A percentile compares a stretch with the other conserved stretches of the same genome.
Evolutionary conservation across 2,113 vertebrate species (phyloP).

Genomic region (Tyrannus savana): DNA sequence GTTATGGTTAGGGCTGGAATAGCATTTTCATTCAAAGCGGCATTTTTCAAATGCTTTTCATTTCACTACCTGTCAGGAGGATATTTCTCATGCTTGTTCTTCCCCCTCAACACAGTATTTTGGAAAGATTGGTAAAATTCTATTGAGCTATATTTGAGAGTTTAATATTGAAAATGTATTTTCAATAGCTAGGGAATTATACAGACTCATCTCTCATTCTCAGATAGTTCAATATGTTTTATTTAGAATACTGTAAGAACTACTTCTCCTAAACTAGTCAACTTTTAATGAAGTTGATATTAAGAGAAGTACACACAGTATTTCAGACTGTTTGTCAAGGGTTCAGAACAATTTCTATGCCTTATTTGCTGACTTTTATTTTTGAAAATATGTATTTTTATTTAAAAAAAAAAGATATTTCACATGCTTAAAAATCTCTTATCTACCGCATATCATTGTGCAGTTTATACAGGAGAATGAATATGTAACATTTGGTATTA

Average conservation of each 20-base stretch:
- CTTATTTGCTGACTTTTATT: background rate
- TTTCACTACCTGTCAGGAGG: constrained; percentile 1
- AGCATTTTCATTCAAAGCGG: constrained; percentile 4
- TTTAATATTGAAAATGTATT: background rate
- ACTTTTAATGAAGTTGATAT: background rate
- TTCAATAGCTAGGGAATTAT: background rate
- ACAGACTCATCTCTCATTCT: background rate
- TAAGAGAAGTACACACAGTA: background rate
- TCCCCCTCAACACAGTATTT: background rate
- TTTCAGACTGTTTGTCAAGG: background rate
- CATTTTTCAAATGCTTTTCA: constrained; percentile 27
- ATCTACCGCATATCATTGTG: background rate
- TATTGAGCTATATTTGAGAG: background rate
- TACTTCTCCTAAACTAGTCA: background rate
- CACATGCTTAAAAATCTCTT: background rate
- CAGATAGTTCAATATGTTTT: background rate
- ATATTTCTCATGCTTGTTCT: constrained; percentile 2
- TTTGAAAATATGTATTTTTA: background rate
- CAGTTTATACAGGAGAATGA: background rate
- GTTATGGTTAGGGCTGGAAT: background rate
- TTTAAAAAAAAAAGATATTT: background rate
- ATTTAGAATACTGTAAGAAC: background rate
- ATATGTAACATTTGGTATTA: background rate
- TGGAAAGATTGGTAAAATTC: background rate
- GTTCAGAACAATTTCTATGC: background rate